Conservation (phyloP, 2,888 invertebrate genomes). For the Amphipoea oculea region DNA sequence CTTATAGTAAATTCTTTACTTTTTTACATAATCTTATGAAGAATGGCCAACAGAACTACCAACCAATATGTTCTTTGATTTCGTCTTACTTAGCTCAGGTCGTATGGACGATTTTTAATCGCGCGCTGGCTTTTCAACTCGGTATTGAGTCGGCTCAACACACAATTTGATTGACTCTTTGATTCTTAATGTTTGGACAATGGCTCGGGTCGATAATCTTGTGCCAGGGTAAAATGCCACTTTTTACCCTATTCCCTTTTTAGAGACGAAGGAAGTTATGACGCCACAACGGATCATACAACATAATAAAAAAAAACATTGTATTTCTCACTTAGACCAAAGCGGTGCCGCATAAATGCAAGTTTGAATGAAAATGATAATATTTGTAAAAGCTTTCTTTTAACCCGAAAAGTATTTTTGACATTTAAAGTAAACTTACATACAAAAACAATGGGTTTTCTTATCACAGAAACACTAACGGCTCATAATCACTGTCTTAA, state of each 20-base stretch:
- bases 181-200: no score
- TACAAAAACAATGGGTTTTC: constrained; percentile 30
- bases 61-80: not conserved
- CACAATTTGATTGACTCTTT: not conserved
- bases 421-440: constrained; percentile 18
- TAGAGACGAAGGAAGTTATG: no score
- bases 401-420: not conserved
- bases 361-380: not conserved
- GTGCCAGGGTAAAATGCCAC: no score
- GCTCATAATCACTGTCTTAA: constrained; percentile 37
- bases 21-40: constrained; percentile 55
- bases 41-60: constrained; percentile 20
- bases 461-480: constrained; percentile 55
- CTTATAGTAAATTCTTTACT: constrained; percentile 68
- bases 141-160: not conserved
- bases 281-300: not conserved
- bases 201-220: no score
- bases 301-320: not conserved
- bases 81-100: no score
- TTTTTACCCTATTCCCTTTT: no score
- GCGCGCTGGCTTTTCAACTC: not conserved
- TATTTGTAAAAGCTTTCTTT: constrained; percentile 28
- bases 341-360: not conserved
- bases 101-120: no score
- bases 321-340: not conserved